Evolutionary conservation across 92 coral and sea anemone genomes (phyloP).

Genomic region (Epizoanthus scotinus): DNA sequence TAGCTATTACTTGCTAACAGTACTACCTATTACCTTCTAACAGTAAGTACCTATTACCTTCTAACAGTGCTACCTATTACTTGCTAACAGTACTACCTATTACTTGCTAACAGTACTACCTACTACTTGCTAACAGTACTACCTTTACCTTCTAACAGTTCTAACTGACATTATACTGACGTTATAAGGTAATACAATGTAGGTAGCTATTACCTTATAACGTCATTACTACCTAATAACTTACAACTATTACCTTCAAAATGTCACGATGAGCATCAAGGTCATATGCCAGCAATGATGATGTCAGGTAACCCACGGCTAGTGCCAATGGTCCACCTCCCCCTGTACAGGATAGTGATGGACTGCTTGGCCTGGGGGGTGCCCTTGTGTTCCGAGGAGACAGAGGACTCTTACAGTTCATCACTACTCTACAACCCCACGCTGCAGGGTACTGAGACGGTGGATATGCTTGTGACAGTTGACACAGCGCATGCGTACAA

Average conservation of each 20-base stretch:
- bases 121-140: too few species aligned
- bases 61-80: too few species aligned
- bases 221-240: too few species aligned
- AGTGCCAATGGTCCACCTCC: constrained; percentile 94
- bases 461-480: constrained; percentile 80
- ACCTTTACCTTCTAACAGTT: too few species aligned
- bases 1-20: too few species aligned
- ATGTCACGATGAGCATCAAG: constrained; percentile 88
- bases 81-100: too few species aligned
- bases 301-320: constrained; percentile 84
- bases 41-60: too few species aligned
- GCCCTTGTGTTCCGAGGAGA: constrained; percentile 65
- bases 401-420: constrained; percentile 80
- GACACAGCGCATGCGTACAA: constrained; percentile 77
- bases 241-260: constrained; percentile 56
- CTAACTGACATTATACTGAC: too few species aligned
- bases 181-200: too few species aligned
- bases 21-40: too few species aligned
- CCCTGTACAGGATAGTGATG: constrained; percentile 79
- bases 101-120: too few species aligned
- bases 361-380: constrained; percentile 79
- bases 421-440: constrained; percentile 90
- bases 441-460: constrained; percentile 76
- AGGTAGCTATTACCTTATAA: too few species aligned
- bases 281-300: constrained; percentile 93